Conservation (phyloP, 2,797 vertebrate species). For the Tangara arthus region DNA sequence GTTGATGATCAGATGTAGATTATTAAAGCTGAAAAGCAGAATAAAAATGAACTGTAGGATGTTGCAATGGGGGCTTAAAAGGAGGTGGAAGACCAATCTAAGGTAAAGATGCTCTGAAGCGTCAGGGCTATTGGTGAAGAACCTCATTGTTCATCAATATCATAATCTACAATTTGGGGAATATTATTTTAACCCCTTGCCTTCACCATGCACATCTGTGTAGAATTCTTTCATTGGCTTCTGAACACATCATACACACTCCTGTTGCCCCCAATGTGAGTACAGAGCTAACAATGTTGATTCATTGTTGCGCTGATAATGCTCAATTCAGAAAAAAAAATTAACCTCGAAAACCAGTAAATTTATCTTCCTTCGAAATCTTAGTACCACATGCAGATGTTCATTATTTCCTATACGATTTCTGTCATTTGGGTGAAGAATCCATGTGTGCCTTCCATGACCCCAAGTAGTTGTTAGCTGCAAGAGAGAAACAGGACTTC, state of each 20-base stretch:
- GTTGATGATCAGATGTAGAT: not conserved
- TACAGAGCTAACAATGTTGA: not conserved
- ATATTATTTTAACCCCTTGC: slow-evolving; percentile 48
- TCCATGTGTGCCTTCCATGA: slow-evolving; percentile 62
- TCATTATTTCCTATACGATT: slow-evolving; percentile 62
- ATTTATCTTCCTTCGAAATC: slow-evolving; percentile 50
- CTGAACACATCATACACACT: slow-evolving; percentile 4
- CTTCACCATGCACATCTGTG: not conserved
- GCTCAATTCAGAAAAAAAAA: slow-evolving; percentile 27
- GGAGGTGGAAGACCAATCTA: not conserved
- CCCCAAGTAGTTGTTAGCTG: slow-evolving; percentile 29
- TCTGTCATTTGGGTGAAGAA: slow-evolving; percentile 48
- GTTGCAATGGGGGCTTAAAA: not conserved
- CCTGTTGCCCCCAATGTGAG: not conserved
- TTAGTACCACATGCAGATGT: slow-evolving; percentile 48
- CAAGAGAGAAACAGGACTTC: slow-evolving; percentile 46
- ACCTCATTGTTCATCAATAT: not conserved
- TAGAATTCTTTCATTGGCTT: not conserved
- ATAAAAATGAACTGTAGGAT: not conserved
- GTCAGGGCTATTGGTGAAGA: not conserved
- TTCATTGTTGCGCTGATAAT: slow-evolving; percentile 36
- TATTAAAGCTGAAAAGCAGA: not conserved
- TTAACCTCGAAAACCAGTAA: slow-evolving; percentile 7
- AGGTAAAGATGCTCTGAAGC: not conserved
- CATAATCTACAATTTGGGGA: not conserved